Percentiles rank a stretch among this genome's conserved stretches.
Evolutionary conservation across 2,797 vertebrate genomes (phyloP).

Genomic region (Sebastes umbrosus): DNA sequence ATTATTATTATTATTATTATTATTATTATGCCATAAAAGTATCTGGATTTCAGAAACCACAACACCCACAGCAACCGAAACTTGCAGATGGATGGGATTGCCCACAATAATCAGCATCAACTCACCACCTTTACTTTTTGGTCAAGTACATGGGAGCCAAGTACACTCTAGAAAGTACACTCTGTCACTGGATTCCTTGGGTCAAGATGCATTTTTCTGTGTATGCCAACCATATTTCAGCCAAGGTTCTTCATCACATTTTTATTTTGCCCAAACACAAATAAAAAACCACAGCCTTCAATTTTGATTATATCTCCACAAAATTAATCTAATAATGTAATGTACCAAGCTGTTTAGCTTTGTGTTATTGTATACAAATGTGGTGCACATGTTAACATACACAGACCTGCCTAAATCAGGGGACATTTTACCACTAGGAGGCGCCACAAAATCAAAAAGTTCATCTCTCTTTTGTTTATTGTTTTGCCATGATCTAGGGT

Average conservation of each 20-base stretch:
- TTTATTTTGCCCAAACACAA: not conserved
- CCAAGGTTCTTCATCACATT: not conserved
- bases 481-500: not conserved
- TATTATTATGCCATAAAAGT: not conserved
- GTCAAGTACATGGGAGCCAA: not conserved
- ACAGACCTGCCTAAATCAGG: not conserved
- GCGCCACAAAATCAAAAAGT: not conserved
- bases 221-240: not conserved
- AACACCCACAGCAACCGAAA: not conserved
- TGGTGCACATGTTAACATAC: not conserved
- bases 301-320: not conserved
- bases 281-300: not conserved
- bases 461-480: not conserved
- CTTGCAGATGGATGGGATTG: not conserved
- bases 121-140: not conserved
- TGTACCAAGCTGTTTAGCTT: not conserved
- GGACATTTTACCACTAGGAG: not conserved
- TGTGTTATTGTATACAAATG: not conserved
- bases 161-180: not conserved
- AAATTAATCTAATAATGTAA: not conserved
- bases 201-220: not conserved
- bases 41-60: not conserved
- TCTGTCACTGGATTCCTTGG: not conserved
- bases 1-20: not conserved
- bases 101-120: not conserved